Evolutionary conservation across 2,113 vertebrate species (phyloP).

Genomic region (Nerophis ophidion): DNA sequence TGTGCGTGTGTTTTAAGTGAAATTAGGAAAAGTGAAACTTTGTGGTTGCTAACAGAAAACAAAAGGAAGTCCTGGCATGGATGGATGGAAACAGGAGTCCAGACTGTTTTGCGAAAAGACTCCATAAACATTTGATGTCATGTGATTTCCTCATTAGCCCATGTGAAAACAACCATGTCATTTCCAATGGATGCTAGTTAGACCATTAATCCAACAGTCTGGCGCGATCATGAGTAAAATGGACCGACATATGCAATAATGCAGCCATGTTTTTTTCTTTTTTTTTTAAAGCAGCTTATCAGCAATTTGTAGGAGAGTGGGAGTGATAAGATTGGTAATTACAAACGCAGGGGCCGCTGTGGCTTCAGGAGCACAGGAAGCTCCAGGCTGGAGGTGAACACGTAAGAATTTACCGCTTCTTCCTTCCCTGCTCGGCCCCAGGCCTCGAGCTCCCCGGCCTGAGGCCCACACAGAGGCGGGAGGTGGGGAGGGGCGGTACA

Average conservation of each 20-base stretch:
- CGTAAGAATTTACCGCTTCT: constrained; percentile 47
- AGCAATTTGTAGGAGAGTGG: constrained; percentile 42
- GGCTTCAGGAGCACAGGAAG: constrained; percentile 46
- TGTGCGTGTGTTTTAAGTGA: too few relatives aligned
- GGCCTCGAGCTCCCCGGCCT: constrained; percentile 18
- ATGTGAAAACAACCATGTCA: background rate
- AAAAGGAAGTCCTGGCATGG: background rate
- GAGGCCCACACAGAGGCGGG: constrained; percentile 52
- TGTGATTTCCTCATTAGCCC: constrained; percentile 8
- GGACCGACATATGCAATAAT: too few relatives aligned
- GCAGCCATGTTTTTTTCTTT: background rate
- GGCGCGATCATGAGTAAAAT: background rate
- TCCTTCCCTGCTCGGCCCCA: constrained; percentile 29
- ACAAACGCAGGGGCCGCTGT: constrained; percentile 36
- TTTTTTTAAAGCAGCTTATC: constrained; percentile 51
- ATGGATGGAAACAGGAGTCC: constrained; percentile 5
- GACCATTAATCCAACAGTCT: background rate
- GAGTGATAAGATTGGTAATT: constrained; percentile 40
- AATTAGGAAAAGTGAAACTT: constrained; percentile 1
- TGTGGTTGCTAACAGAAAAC: background rate
- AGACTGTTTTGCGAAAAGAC: constrained; percentile 6
- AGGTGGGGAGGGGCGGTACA: constrained; percentile 9
- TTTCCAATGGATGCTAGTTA: background rate
- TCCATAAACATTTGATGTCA: constrained; percentile 11
- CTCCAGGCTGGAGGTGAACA: constrained; percentile 31